Conservation (phyloP, 2,113 vertebrate species). For the Eulemur rufifrons region DNA sequence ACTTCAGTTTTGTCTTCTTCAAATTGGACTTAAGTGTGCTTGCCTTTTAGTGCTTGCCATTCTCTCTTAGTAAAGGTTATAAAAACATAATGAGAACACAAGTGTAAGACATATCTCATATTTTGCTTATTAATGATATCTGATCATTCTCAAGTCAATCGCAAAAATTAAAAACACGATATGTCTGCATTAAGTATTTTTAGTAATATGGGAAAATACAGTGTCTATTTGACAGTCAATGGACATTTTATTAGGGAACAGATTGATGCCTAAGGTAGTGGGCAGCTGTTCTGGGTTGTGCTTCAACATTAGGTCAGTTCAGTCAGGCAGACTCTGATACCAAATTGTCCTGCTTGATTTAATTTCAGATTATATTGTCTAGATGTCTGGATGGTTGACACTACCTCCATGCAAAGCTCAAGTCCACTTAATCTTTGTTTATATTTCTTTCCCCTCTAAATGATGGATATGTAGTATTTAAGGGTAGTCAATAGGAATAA, state of each 20-base stretch:
- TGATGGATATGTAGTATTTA: background rate
- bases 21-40: background rate
- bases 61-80: background rate
- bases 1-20: slow-evolving; percentile 20
- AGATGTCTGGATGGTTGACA: background rate
- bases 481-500: background rate
- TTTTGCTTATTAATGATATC: background rate
- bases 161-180: background rate
- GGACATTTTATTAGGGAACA: background rate
- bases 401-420: background rate
- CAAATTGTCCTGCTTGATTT: background rate
- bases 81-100: background rate
- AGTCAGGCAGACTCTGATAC: background rate
- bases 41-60: background rate
- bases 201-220: background rate
- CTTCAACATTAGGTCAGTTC: background rate
- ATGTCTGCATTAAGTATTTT: background rate
- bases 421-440: background rate
- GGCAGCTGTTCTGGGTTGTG: background rate
- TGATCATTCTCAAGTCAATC: background rate
- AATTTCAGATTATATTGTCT: background rate
- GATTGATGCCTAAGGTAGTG: background rate
- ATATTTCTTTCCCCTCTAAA: background rate
- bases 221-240: background rate
- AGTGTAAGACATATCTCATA: background rate